phyloP scores from a whole-genome alignment of 2,797 vertebrate species.

The Phataginus tricuspis region DNA sequence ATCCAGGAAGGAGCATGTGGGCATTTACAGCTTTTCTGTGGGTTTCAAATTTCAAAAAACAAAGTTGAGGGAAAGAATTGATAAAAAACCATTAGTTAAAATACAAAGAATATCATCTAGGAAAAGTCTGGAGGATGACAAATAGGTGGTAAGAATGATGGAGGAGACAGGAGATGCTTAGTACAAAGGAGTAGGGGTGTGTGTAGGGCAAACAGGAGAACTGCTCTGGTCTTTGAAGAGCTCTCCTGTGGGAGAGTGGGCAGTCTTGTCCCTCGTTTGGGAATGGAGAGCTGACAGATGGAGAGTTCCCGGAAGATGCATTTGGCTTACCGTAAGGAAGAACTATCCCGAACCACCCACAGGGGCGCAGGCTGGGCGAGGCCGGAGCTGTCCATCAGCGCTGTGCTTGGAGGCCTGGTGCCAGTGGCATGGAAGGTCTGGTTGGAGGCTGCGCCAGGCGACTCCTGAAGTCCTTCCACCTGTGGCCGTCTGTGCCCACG shows the following conservation, averaged over 20 bases:
- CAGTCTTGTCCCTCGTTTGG: not conserved
- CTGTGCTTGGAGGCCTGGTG: not conserved
- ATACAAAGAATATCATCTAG: not conserved
- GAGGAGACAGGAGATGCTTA: not conserved
- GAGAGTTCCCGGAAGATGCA: not conserved
- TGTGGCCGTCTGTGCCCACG: not conserved
- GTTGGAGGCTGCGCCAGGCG: not conserved
- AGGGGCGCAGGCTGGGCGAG: no score
- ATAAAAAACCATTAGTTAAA: not conserved
- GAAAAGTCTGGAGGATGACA: not conserved
- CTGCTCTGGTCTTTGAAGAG: not conserved
- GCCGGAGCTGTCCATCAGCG: not conserved
- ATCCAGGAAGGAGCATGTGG: not conserved
- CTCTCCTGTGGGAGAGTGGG: not conserved
- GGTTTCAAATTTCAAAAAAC: not conserved
- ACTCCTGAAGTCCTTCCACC: not conserved
- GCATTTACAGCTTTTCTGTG: not conserved
- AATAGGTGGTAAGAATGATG: not conserved
- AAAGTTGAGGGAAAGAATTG: not conserved
- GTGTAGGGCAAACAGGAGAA: fast-evolving
- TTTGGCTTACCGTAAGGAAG: not conserved
- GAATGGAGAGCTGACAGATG: not conserved
- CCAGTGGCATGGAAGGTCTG: fast-evolving
- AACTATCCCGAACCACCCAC: not conserved
- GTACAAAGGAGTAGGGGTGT: not conserved